These are phyloP conservation scores for Oryzias javanicus DNA, from an alignment of 2,113 vertebrate species.

Conservation along the genomic window DNA sequence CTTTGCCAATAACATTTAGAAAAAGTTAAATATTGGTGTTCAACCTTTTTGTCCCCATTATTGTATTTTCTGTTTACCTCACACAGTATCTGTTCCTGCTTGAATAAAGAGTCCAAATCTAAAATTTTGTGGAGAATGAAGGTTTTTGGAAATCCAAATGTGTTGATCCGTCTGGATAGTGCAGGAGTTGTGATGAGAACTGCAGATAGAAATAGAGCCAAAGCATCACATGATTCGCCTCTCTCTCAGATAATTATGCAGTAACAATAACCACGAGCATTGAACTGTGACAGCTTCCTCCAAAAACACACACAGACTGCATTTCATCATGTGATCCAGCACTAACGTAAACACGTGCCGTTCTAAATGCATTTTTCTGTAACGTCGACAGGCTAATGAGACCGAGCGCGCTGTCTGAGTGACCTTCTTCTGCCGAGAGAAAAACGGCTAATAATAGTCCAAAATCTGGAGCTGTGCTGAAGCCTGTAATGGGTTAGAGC, in stretches of 20 bases:
- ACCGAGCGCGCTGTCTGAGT: slow-evolving; percentile 63
- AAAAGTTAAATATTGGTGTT: too few species aligned
- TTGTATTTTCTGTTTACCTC: too few species aligned
- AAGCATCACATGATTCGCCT: slow-evolving; percentile 47
- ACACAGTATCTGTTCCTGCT: too few species aligned
- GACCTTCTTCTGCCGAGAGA: slow-evolving; percentile 74
- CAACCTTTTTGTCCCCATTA: too few species aligned
- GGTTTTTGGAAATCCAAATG: too few species aligned
- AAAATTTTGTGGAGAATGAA: too few species aligned
- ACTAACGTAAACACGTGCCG: slow-evolving; percentile 9
- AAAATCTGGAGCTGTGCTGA: slow-evolving; percentile 67
- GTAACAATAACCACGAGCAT: slow-evolving; percentile 35
- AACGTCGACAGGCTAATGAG: slow-evolving; percentile 67
- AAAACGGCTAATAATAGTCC: slow-evolving; percentile 73
- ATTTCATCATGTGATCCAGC: slow-evolving; percentile 19
- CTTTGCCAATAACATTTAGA: too few species aligned
- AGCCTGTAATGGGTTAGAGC: slow-evolving; percentile 53
- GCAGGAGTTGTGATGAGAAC: too few species aligned
- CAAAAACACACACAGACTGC: background rate
- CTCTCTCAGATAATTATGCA: slow-evolving; percentile 28
- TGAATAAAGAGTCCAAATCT: too few species aligned
- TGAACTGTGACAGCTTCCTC: slow-evolving; percentile 28
- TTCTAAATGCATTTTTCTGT: slow-evolving; percentile 55
- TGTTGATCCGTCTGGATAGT: too few species aligned
- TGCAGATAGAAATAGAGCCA: slow-evolving; percentile 9